Evolutionary conservation across 2,797 vertebrate species (phyloP), one percentile per base, ranked within the genome.

Genomic region (Brachyrhaphis roseni): DNA sequence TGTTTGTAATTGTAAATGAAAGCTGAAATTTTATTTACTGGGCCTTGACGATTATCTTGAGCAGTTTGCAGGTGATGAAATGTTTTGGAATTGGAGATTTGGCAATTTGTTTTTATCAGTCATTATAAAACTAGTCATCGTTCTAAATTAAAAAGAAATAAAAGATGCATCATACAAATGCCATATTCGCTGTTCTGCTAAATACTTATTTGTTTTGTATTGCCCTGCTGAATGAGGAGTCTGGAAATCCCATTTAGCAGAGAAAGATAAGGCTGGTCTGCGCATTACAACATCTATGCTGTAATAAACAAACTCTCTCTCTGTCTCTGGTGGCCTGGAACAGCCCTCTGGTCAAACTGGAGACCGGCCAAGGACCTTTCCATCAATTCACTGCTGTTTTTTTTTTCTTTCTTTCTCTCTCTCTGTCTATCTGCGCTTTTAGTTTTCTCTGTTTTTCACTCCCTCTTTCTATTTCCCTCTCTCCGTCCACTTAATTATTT

Each of bases 311-410:
- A 78, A 78, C 8, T 70, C 8, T 77, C 64, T 79, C 28, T 55
- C 34, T 74, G 23, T 75, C 45, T 88, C 79, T 88, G 84, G 71
- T 87, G 82, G 87, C 83, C 73, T 71, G 88, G 90, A 90, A 93
- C 87, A 92, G 84, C 91, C 92, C 91, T 88, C 88, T 91, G 93
- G 92, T 88, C 90, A 90, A 90, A 93, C 88, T 93, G 92, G 92
- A 92, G 78, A 85, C 72, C 72, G 0, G 92, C 90, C 92, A 92
- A 74, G 72, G 84, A 93, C 87, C 87, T 93, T 90, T 93, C 91
- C 92, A 90, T 91, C 92, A 93, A 93, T 91, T 91, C 90, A 83
- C 82, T 87, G 88, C 86, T 87, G 84, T 82, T 74, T 84, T 74
- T 72, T 46, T 16, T 16, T 53, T 53, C 1, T 55, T n/a, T n/a